phyloP scores from a whole-genome alignment of 1,140 invertebrate genomes.

The Apocrypta bakeri region DNA sequence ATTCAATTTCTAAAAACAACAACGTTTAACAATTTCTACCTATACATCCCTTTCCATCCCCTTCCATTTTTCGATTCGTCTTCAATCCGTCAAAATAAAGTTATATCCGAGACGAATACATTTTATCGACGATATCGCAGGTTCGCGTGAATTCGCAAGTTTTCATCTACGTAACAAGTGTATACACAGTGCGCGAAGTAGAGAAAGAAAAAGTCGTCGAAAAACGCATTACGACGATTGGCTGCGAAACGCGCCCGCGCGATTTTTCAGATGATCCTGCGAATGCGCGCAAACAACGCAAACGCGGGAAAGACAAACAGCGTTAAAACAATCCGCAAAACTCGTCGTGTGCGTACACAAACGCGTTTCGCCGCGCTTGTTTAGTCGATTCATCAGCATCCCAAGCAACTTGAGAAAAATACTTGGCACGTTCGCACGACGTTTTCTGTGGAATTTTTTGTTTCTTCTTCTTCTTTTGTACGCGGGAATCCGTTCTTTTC shows the following conservation, averaged over 20 bases:
- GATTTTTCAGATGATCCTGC: constrained; percentile 48
- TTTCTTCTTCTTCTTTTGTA: background rate
- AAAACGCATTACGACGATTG: background rate
- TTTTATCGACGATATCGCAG: no score
- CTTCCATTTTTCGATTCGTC: no score
- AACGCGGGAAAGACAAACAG: constrained; percentile 45
- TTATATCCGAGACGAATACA: no score
- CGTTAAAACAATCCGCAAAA: constrained; percentile 28
- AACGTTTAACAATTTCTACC: no score
- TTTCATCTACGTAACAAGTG: background rate
- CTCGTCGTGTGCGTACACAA: background rate
- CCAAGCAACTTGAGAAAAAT: constrained; percentile 25
- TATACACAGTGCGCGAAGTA: background rate
- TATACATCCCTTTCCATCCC: no score
- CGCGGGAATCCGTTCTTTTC: background rate
- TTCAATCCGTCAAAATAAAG: no score
- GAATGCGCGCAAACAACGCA: constrained; percentile 51
- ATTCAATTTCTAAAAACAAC: no score
- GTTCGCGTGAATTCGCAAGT: background rate
- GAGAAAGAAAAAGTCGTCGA: background rate
- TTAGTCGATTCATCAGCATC: constrained; percentile 50
- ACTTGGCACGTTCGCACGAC: constrained; percentile 28
- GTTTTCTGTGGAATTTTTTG: background rate
- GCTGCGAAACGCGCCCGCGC: background rate
- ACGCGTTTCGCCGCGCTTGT: constrained; percentile 23